Evolutionary conservation across 2,888 invertebrate species (phyloP), one percentile per base, ranked within the genome.

Genomic region (Lithophane ornitopus): DNA sequence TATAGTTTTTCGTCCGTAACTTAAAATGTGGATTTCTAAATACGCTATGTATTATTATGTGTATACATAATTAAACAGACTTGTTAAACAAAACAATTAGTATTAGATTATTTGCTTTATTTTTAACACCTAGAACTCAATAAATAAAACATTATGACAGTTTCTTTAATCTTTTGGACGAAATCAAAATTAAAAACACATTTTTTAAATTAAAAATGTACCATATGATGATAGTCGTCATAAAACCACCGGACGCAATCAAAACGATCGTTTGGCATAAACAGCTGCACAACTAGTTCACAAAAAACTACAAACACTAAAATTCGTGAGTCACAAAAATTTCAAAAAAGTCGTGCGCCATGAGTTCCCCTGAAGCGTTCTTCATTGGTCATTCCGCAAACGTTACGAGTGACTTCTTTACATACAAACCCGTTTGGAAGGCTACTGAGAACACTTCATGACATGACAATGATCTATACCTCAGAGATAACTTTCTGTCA

Each of bases 381-480:
- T 82, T 89, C 90, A 90, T 93, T 91, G 91, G 89, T 85, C 90
- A 92, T 91, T 92, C 90, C 85, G 87, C 86, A 86, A 89, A 85
- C 82, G 88, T 89, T 88, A 86, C 62, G 68, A 80, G 73, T 72
- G 72, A 86, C 87, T 89, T 85, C 89, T 90, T 89, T 87, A 82
- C 84, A 87, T 90, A 87, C 84, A 90, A 95, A 95, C 94, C 89
- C 78, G 94, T 94, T 93, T 87, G 76, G 80, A 85, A 78, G 81
- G 93, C 94, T 95, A 94, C 95, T 88, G 91, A 92, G 94, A 94
- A 94, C 90, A 90, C 90, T 86, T 92, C 63, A 93, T 90, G 89
- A 83, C 79, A 83, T 89, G 92, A 93, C 93, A 93, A 90, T 93
- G 94, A 95, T 95, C 93, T 94, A 93, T 90, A 88, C 81, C 86